Base-by-base conservation (phyloP, 2,113 vertebrate genomes). In the Xenopus laevis region DNA sequence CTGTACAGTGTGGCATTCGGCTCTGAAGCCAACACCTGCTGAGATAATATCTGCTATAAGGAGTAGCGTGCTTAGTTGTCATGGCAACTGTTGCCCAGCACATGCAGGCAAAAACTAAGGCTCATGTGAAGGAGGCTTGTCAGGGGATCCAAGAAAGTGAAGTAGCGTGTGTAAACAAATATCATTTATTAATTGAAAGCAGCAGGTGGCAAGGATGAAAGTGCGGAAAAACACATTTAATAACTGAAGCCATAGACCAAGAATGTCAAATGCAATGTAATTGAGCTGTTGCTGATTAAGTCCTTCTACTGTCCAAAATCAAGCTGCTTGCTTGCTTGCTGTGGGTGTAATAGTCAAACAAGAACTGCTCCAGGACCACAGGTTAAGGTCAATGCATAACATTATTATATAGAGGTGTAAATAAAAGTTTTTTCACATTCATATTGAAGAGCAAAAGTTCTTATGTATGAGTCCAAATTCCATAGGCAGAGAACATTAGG, bases 141-240 rank as follows among this genome's bases (percentile, higher is more conserved):
- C 72, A 68, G 58, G 72, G 64, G 65, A 74, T 65, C 62, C 46
- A 60, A 46, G 71, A 67, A 55, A 60, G 57, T 68, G 52, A 66
- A 53, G 52, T 33, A 65, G 52, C 33, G 20, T 23, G 30, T 53
- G 50, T 57, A 50, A 52, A 52, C 65, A 74, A 74, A 67, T 68
- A 66, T 8, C 18, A 68, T 30, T 33, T 59, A 67, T 61, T 60
- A 33, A 60, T 67, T 45, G 64, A 10, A 16, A 11, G 13, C 58
- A 50, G 50, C 16, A 18, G 18, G 33, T 20, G 17, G 40, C 33
- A 16, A 27, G 55, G 17, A 58, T 58, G 55, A 58, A 58, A 58
- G 18, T 16, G 55, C 17, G 7, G 17, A 58, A 58, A 17, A 16
- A 13, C 13, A 18, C 8, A 58, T 10, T 16, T 10, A 58, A 18